Evolutionary conservation across 1,140 invertebrate genomes (phyloP).

Genomic region (Nixonia krombeini): DNA sequence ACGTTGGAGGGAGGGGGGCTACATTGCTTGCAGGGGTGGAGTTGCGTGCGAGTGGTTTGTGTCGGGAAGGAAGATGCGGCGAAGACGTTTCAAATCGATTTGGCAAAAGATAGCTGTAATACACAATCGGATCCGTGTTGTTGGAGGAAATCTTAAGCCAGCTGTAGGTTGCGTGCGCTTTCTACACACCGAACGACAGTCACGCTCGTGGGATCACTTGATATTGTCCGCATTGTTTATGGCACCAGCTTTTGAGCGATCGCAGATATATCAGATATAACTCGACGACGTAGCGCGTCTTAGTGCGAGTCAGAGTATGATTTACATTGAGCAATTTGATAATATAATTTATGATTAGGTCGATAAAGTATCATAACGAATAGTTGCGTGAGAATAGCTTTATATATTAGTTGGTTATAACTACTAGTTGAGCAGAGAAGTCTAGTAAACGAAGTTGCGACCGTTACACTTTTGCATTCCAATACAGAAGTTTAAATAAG

Average conservation of each 20-base stretch:
- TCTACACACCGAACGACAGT: not conserved
- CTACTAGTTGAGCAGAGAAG: conserved; percentile 63
- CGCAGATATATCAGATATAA: not conserved
- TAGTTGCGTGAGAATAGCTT: conserved; percentile 28
- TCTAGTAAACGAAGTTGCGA: conserved; percentile 6
- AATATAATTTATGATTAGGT: conserved; percentile 43
- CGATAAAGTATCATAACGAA: conserved; percentile 36
- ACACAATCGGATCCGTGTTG: conserved; percentile 29
- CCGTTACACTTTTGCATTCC: too few relatives aligned
- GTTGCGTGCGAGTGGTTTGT: conserved; percentile 13
- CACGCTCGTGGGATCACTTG: conserved; percentile 12
- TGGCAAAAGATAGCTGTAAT: conserved; percentile 3
- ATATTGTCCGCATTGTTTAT: conserved; percentile 65
- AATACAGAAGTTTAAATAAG: too few relatives aligned
- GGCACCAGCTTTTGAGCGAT: conserved; percentile 60
- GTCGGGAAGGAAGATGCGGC: not conserved
- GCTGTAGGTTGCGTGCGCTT: conserved; percentile 55
- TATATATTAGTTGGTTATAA: conserved; percentile 34
- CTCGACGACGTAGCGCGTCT: not conserved
- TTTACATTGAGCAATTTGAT: conserved; percentile 43
- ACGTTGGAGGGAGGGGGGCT: too few relatives aligned
- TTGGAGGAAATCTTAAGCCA: conserved; percentile 54
- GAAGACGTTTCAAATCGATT: conserved; percentile 6
- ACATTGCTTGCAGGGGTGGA: conserved; percentile 1
- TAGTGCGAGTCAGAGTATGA: conserved; percentile 18